Evolutionary conservation across 2,888 invertebrate genomes (phyloP).

Genomic region (Cataglyphis altisquamis): DNA sequence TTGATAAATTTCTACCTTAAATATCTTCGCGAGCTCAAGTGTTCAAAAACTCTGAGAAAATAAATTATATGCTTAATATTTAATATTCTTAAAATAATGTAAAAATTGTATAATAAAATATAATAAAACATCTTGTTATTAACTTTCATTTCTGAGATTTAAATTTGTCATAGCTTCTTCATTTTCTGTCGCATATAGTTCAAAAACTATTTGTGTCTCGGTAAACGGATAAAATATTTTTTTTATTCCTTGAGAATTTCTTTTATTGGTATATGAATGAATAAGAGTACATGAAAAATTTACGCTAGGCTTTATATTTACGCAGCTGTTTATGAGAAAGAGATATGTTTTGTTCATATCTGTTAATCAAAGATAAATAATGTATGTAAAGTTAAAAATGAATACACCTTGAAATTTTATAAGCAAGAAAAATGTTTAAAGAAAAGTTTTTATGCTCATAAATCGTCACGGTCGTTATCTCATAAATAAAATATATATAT

Average conservation of each 20-base stretch:
- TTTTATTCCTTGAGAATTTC: not conserved
- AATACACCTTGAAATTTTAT: constrained; percentile 14
- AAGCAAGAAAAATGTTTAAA: not conserved
- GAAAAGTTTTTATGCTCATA: not conserved
- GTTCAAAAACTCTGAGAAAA: not conserved
- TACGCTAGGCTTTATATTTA: not conserved
- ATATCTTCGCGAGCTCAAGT: not conserved
- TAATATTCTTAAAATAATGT: not conserved
- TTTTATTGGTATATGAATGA: not conserved
- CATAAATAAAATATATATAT: not conserved
- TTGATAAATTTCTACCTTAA: not conserved
- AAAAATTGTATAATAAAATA: not conserved
- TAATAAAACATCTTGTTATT: not conserved
- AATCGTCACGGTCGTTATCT: not conserved
- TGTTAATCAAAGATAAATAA: constrained; percentile 5
- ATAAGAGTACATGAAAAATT: not conserved
- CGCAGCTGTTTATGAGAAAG: not conserved
- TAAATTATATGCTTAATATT: not conserved
- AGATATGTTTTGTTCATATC: constrained; percentile 5
- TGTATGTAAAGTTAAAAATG: not conserved
- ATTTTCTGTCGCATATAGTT: not conserved
- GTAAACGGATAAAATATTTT: not conserved
- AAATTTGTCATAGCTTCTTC: not conserved
- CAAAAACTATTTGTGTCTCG: not conserved
- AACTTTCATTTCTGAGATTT: not conserved